Base-by-base conservation (phyloP, 2,113 vertebrate species). In the Ceyx cyanopectus region DNA sequence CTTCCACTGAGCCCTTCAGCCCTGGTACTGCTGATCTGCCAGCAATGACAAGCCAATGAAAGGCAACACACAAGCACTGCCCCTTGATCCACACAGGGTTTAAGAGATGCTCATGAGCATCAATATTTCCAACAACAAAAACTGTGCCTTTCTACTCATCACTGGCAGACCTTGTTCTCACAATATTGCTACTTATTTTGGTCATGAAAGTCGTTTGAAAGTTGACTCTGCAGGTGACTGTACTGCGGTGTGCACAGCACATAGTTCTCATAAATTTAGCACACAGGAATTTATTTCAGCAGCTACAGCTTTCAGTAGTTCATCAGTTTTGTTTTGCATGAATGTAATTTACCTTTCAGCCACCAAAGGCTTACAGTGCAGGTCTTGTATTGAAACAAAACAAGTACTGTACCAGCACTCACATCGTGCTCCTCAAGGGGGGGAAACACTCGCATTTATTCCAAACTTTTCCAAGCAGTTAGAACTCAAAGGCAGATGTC, bases 361-460 rank as follows among this genome's bases (percentile, higher is more conserved):
- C 95, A 96, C 97, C 94, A 95, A 97, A 96, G 87, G 30, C 51
- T 83, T 96, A 98, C 97, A 98, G 97, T 97, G 92, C 91, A 88
- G 66, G 96, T 94, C 92, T 98, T 98, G 97, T 98, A 93, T 51
- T 96, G 89, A 95, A 97, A 98, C 97, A 98, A 98, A 98, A 97
- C 95, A 51, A 14, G 57, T 67, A 97, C 97, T 98, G 97, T 98
- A 94, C 93, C 69, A 92, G 86, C 75, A 93, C 91, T 96, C 97
- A 97, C 96, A 94, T 97, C 95, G 50, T 70, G 46, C 82, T 95
- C 70, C 57, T 90, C 95, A 90, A 95, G 94, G 41, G 2, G 68
- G 40, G n/a, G 46, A 12, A 56, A 89, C 37, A 43, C 46, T 90
- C 32, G 74, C 92, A 96, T 96, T 92, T 93, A 83, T 97, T 97